Base-by-base conservation (phyloP, 2,888 invertebrate genomes). In the Drosophila histrio region DNA sequence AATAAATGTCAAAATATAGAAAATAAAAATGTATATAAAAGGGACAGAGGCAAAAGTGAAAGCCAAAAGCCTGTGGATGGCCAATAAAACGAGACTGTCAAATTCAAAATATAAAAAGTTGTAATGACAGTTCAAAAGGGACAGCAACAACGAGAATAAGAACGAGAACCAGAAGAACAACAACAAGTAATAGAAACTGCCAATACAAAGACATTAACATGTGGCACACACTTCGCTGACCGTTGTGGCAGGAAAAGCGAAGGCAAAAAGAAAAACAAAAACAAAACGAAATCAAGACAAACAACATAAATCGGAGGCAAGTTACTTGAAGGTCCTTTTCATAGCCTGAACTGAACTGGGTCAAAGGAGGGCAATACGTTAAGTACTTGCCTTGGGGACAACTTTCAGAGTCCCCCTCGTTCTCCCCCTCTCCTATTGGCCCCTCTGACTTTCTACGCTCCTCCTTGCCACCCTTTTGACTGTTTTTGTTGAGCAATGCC, bases 1-100 rank as follows among this genome's bases (percentile, higher is more conserved):
- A 74, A 78, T 83, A 80, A 86, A 86, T 83, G 86, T 80, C 80
- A 77, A 83, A 75, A 80, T 44, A 58, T 50, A 56, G 49, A 77
- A 66, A 58, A 19, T 39, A 56, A 50, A 60, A 36, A 44, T 17
- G 24, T n/a, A 38, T 4, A 50, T 21, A 30, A 28, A 30, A 60
- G 52, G 36, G 43, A 47, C 28, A 43, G 36, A 9, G 28, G 19
- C n/a, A 44, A 44, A 28, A 44, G 44, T 44, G 26, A 44, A 44
- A 44, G 44, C 17, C 28, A 11, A 52, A 53, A 61, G 63, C 30
- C 63, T 28, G 9, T 46, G 41, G 26, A 68, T 50, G 50, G 66
- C 47, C 79, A 66, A 80, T 80, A 84, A 79, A 86, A 79, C 71
- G 67, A 30, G 56, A 54, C 79, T 83, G 85, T 84, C 82, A 87